These are phyloP conservation scores for Lacerta viridis DNA, from an alignment of 2,797 vertebrate genomes.

Conservation along the genomic window DNA sequence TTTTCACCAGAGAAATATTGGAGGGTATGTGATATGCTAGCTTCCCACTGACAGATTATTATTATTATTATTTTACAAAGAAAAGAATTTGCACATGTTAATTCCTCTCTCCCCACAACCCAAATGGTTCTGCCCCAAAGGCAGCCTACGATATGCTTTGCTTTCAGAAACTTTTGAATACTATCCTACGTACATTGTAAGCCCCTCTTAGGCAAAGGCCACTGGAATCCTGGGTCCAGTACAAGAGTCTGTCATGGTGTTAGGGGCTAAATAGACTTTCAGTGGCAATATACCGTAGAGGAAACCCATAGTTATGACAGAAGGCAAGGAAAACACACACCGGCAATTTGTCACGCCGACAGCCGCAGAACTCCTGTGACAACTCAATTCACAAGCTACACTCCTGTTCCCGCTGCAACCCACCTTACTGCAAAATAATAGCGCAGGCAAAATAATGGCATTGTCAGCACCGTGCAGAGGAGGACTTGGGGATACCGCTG, in stretches of 20 bases:
- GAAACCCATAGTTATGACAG: conserved; percentile 25
- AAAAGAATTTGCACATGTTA: not conserved
- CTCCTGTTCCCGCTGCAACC: conserved; percentile 3
- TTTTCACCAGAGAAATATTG: no score
- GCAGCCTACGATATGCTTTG: not conserved
- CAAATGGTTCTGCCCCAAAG: not conserved
- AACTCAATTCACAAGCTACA: conserved; percentile 36
- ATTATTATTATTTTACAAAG: not conserved
- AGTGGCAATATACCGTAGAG: not conserved
- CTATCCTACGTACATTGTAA: not conserved
- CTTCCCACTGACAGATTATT: not conserved
- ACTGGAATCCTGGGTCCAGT: not conserved
- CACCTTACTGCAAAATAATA: conserved; percentile 31
- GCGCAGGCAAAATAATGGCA: not conserved
- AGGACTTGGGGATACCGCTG: not conserved
- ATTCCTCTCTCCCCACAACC: not conserved
- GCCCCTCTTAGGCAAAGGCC: not conserved
- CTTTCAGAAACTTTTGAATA: not conserved
- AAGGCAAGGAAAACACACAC: not conserved
- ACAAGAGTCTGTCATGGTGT: not conserved
- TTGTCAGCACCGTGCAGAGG: not conserved
- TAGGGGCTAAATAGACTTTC: conserved; percentile 29
- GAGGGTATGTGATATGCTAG: not conserved
- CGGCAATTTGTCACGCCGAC: conserved; percentile 38
- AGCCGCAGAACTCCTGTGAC: conserved; percentile 27